Evolutionary conservation across 2,113 vertebrate species (phyloP), one percentile per base, ranked within the genome.

Genomic region (Corvus hawaiiensis): DNA sequence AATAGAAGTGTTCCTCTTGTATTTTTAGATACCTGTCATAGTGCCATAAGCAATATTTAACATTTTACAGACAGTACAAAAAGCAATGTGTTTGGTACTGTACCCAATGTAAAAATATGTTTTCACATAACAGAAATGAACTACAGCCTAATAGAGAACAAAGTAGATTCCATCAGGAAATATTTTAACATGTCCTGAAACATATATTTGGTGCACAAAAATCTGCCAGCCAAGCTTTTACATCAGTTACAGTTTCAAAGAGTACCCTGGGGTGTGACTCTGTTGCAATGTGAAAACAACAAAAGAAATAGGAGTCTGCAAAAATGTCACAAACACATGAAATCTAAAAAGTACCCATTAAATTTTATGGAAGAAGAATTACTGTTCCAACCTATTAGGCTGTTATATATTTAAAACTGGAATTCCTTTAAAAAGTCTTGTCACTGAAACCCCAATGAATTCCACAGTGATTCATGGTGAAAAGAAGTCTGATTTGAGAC

Each of bases 181-280:
- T 84, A 67, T 41, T 91, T 96, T 88, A 55, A 92, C 96, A 96
- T 82, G 39, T 86, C 62, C 30, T 63, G 48, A 93, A 97, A 89
- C 83, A 80, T 95, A 11, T 83, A 66, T 91, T 95, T 94, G 86
- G 46, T 44, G 90, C 85, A 89, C 74, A 51, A 80, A 97, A 96
- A 86, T 89, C 83, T 95, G 81, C 44, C 82, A 86, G 85, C 97
- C 90, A 76, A 80, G n/a, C 78, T 97, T 97, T 97, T 91, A 94
- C 58, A 77, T 94, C 95, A 88, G 79, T 96, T 95, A 90, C 94
- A 90, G 93, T 96, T 96, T 97, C 89, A 91, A 94, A 93, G 96
- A 95, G 84, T 97, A 93, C 95, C 95, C 94, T 54, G 74, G 90
- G 72, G 96, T 97, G 77, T 1, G 3, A 90, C 86, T 96, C 76